Evolutionary conservation across 2,797 vertebrate species (phyloP).

Genomic region (Simalia tracyae): DNA sequence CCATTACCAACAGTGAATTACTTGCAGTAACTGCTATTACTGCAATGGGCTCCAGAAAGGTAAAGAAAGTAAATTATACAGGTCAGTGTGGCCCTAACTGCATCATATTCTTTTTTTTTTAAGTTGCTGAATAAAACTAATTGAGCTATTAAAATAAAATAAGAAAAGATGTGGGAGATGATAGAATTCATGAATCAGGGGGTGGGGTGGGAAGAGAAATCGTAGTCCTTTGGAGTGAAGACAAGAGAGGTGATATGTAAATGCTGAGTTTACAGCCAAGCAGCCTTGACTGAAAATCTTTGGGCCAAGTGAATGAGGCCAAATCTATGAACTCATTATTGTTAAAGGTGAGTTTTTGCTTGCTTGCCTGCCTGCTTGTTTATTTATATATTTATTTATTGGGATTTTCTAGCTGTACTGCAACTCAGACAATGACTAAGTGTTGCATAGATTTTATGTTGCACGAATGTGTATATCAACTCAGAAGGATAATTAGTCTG

Average conservation of each 20-base stretch:
- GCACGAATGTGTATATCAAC: background rate
- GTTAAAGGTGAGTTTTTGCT: too few species aligned
- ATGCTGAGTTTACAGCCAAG: too few species aligned
- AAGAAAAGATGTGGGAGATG: constrained; percentile 26
- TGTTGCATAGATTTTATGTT: background rate
- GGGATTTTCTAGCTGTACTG: too few species aligned
- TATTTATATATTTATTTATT: background rate
- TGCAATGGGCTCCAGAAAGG: constrained; percentile 58
- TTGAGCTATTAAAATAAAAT: constrained; percentile 57
- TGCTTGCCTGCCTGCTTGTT: background rate
- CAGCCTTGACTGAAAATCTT: too few species aligned
- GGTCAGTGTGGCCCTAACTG: constrained; percentile 55
- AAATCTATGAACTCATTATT: too few species aligned
- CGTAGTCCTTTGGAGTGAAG: background rate
- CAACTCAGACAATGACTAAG: background rate
- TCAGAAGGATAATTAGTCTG: background rate
- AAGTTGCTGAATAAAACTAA: constrained; percentile 65
- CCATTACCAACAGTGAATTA: constrained; percentile 64
- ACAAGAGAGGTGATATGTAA: background rate
- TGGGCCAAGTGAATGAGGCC: too few species aligned
- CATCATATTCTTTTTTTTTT: constrained; percentile 68
- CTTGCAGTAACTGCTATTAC: constrained; percentile 73
- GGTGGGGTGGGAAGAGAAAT: background rate
- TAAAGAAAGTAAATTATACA: constrained; percentile 60
- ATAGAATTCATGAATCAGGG: constrained; percentile 11